Conservation (phyloP, 64 coral and sea anemone species). For the Orbicella faveolata region DNA sequence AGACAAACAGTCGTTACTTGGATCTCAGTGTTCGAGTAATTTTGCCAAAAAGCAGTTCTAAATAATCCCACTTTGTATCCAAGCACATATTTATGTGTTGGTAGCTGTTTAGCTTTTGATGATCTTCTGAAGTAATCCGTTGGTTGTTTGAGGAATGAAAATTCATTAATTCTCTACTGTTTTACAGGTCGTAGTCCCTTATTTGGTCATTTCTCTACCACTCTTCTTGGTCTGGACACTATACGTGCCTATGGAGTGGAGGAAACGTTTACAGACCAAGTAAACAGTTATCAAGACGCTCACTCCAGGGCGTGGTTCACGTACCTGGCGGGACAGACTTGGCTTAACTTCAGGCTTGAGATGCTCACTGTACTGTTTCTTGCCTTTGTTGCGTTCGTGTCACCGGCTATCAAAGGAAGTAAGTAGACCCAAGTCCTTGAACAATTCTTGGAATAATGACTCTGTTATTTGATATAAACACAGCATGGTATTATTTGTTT, state of each 20-base stretch:
- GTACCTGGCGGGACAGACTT: slow-evolving; percentile 62
- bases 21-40: too few relatives aligned
- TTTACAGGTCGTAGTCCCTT: slow-evolving; percentile 71
- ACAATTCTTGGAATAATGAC: neutral
- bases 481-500: too few relatives aligned
- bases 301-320: slow-evolving; percentile 78
- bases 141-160: neutral
- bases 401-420: slow-evolving; percentile 26
- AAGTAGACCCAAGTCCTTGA: neutral
- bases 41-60: too few relatives aligned
- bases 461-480: neutral
- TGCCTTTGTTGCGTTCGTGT: slow-evolving; percentile 59
- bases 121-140: too few relatives aligned
- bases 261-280: slow-evolving; percentile 66
- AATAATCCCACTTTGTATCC: too few relatives aligned
- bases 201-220: slow-evolving; percentile 86
- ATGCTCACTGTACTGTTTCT: slow-evolving; percentile 66
- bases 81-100: too few relatives aligned
- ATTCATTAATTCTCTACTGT: neutral
- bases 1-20: too few relatives aligned
- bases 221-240: slow-evolving; percentile 78
- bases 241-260: slow-evolving; percentile 73
- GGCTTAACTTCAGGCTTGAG: slow-evolving; percentile 65
- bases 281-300: slow-evolving; percentile 71
- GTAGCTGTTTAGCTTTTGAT: too few relatives aligned